Evolutionary conservation across 2,797 vertebrate species (phyloP).

Genomic region (Mus caroli): DNA sequence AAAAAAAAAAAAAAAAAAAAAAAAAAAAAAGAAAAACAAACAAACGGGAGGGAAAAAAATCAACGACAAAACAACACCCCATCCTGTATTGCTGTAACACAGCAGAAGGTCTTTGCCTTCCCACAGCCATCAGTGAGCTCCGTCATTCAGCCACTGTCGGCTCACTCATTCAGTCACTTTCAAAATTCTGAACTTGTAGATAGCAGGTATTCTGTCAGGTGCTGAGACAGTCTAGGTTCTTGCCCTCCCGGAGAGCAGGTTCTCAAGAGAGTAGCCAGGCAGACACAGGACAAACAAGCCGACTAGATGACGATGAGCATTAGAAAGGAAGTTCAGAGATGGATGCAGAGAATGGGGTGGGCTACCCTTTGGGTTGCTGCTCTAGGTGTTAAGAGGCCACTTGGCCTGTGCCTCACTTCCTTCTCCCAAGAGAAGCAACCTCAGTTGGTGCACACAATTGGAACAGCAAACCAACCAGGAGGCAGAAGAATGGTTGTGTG

Average conservation of each 20-base stretch:
- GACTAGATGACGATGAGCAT: not conserved
- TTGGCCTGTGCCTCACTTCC: not conserved
- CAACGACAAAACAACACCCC: not conserved
- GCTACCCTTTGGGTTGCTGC: not conserved
- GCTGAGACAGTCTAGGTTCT: not conserved
- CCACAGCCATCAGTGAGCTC: not conserved
- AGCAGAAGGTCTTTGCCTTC: not conserved
- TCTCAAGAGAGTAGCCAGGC: not conserved
- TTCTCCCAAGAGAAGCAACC: not conserved
- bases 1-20: too few species aligned
- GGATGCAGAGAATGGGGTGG: not conserved
- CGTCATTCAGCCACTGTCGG: not conserved
- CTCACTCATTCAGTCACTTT: not conserved
- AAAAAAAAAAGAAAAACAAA: too few species aligned
- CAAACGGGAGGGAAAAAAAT: not conserved
- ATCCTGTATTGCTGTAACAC: not conserved
- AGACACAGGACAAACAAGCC: not conserved
- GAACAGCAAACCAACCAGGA: not conserved
- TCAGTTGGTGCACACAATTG: not conserved
- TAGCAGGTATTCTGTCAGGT: not conserved
- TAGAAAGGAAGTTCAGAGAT: not conserved
- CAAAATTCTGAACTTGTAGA: not conserved
- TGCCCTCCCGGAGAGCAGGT: not conserved
- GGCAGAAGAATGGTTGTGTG: not conserved
- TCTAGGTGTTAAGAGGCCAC: not conserved